Percentiles rank a stretch among this genome's conserved stretches.
These are phyloP conservation scores for Sminthopsis crassicaudata DNA, from an alignment of 2,113 vertebrate genomes.

Conservation along the genomic window DNA sequence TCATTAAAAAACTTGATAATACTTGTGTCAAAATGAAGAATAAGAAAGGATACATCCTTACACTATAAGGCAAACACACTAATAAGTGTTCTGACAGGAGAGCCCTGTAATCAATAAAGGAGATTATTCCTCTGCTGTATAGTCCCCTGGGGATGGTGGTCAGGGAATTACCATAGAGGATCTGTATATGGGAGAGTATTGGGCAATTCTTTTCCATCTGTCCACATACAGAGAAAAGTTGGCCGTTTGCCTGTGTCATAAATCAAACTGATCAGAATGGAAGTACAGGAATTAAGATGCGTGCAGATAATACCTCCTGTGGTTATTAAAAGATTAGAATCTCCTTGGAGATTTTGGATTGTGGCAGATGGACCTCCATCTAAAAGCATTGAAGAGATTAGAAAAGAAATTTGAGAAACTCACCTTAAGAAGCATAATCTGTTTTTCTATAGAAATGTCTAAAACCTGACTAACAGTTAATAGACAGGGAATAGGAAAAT, in stretches of 20 bases:
- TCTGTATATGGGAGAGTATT: background rate
- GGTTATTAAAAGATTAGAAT: slow-evolving; percentile 67
- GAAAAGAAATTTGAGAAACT: background rate
- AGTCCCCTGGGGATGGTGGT: background rate
- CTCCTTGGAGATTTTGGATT: slow-evolving; percentile 47
- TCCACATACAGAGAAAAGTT: slow-evolving; percentile 27
- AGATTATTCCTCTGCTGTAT: background rate
- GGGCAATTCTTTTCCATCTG: slow-evolving; percentile 56
- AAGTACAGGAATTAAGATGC: slow-evolving; percentile 48
- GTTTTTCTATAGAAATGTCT: background rate
- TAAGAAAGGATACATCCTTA: background rate
- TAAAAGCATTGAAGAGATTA: slow-evolving; percentile 40
- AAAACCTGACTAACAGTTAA: slow-evolving; percentile 5
- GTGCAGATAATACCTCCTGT: slow-evolving; percentile 33
- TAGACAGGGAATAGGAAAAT: slow-evolving; percentile 10
- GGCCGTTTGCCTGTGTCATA: slow-evolving; percentile 44
- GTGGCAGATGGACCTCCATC: slow-evolving; percentile 13
- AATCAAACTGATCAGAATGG: slow-evolving; percentile 42
- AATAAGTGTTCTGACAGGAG: background rate
- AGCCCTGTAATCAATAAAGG: background rate
- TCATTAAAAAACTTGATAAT: background rate
- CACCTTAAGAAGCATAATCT: background rate
- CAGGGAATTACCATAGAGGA: slow-evolving; percentile 48
- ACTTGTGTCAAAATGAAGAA: background rate
- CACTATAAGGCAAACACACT: background rate